Evolutionary conservation across 2,888 invertebrate genomes (phyloP), one percentile per base, ranked within the genome.

Genomic region (Plemyria rubiginata): DNA sequence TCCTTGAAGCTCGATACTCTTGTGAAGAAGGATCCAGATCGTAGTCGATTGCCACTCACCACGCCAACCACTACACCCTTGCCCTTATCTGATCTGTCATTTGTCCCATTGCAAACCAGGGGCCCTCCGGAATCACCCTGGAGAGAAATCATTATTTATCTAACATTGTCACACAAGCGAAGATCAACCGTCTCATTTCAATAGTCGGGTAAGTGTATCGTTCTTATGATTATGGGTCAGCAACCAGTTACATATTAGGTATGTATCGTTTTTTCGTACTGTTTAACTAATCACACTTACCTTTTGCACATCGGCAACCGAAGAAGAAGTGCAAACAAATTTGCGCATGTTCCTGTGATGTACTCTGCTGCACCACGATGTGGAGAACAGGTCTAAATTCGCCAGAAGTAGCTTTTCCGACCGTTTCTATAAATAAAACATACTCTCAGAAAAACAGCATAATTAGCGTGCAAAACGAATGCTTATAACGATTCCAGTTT

Each of bases 71-170:
- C 58, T 0, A 87, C 54, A 0, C 86, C 85, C 11, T 65, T 67
- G 0, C 45, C 59, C 0, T 4, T 32, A 50, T 85, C 85, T 0
- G 73, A 70, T 0, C 82, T 78, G 41, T 86, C 84, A 0, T 72
- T 69, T 0, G 85, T 83, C 0, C 65, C 46, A 6, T 38, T 4
- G 60, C 88, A 88, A 0, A 88, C 83, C 7, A 89, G 66, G 1
- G 87, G 87, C 0, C 88, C 88, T 2, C 90, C 90, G 0, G 89
- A 88, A 67, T 89, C 88, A 28, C 87, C 88, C 88, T 88, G 66
- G 36, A 60, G 56, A 22, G 13, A 29, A 12, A 38, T 38, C 2
- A 38, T 11, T 38, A 45, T 15, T 9, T 9, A 32, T 4, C 5
- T 32, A 3, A 32, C 0, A 1, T 32, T 5, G 7, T 32, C 6